Conservation (phyloP, 2,113 vertebrate genomes). For the Parotia lawesii region DNA sequence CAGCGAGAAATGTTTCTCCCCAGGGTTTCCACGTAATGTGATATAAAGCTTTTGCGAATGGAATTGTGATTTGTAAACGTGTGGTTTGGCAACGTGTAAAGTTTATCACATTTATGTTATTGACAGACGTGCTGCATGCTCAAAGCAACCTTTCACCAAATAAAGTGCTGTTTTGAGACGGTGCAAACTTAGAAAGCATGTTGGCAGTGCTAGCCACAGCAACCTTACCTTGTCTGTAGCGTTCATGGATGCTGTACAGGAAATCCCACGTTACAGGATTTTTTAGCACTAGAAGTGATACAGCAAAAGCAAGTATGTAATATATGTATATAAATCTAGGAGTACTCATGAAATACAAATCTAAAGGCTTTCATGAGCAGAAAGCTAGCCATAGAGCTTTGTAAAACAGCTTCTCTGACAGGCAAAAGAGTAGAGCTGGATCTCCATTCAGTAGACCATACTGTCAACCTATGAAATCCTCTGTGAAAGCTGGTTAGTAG, state of each 20-base stretch:
- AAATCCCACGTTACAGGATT: fast-evolving
- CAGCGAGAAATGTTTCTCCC: neutral
- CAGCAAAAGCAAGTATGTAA: neutral
- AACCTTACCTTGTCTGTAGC: neutral
- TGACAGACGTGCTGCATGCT: neutral
- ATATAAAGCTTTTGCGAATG: neutral
- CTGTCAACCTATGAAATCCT: neutral
- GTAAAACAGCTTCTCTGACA: neutral
- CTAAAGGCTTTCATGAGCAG: neutral
- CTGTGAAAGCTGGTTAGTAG: neutral
- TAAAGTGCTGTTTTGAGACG: neutral
- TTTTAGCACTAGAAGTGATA: neutral
- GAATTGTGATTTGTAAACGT: neutral
- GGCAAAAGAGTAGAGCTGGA: neutral
- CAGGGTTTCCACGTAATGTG: neutral
- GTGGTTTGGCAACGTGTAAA: neutral
- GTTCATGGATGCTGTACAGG: neutral
- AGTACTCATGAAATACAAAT: neutral
- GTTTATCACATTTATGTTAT: neutral
- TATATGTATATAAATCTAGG: neutral
- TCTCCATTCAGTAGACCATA: neutral
- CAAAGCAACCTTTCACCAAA: neutral
- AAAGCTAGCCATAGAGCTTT: neutral
- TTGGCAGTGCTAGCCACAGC: neutral
- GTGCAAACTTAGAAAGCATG: neutral